These are phyloP conservation scores for Lordiphosa collinella DNA, from an alignment of 1,140 invertebrate species.

Conservation along the genomic window DNA sequence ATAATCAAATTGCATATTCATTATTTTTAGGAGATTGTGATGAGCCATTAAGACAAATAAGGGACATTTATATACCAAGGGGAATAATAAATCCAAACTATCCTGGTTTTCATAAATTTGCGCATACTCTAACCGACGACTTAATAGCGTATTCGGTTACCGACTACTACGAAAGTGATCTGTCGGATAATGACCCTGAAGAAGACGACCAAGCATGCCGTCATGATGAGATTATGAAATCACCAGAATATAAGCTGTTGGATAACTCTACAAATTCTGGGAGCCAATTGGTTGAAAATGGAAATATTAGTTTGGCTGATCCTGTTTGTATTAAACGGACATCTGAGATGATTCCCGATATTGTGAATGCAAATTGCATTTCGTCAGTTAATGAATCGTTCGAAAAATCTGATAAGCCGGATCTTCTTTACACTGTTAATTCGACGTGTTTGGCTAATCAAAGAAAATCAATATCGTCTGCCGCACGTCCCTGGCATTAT, in stretches of 20 bases:
- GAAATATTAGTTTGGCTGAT: constrained; percentile 6
- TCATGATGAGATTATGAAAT: neutral
- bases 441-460: constrained; percentile 17
- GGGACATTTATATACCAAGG: constrained; percentile 52
- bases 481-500: constrained; percentile 1
- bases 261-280: neutral
- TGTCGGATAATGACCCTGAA: constrained; percentile 36
- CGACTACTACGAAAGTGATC: constrained; percentile 40
- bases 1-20: too few species aligned
- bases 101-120: constrained; percentile 84
- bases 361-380: constrained; percentile 28
- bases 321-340: neutral
- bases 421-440: constrained; percentile 22
- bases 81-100: constrained; percentile 90
- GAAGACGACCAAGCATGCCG: constrained; percentile 8
- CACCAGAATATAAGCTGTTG: neutral
- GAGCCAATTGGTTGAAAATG: constrained; percentile 9
- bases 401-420: constrained; percentile 12
- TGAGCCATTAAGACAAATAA: too few species aligned
- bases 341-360: constrained; percentile 16
- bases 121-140: constrained; percentile 73
- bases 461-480: neutral
- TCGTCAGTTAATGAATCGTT: constrained; percentile 3
- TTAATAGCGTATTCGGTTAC: constrained; percentile 41
- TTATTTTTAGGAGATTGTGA: too few species aligned